A percentile compares a stretch with the other conserved stretches of the same genome.
These are phyloP conservation scores for Manis crassicaudata DNA, from an alignment of 2,797 vertebrate genomes.

Conservation along the genomic window DNA sequence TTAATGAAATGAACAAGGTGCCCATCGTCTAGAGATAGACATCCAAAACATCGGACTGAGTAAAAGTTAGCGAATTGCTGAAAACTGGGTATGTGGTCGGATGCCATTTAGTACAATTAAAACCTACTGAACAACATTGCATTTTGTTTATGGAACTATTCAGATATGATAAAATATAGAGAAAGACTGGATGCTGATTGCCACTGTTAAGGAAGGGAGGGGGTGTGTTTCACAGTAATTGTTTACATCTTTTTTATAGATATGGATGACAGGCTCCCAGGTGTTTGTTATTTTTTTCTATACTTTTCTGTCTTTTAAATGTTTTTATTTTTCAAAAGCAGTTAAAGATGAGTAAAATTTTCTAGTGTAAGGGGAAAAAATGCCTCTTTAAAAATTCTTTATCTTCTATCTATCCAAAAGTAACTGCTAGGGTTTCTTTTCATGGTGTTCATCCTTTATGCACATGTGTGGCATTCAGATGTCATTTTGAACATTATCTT, in stretches of 20 bases:
- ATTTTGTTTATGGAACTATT: rapidly evolving
- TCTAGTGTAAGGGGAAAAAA: not conserved
- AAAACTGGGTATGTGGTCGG: not conserved
- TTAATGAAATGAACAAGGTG: not conserved
- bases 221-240: not conserved
- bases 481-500: not conserved
- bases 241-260: too few relatives aligned
- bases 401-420: not conserved
- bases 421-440: not conserved
- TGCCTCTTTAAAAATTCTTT: not conserved
- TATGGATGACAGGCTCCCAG: not conserved
- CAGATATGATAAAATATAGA: not conserved
- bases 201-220: not conserved
- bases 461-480: not conserved
- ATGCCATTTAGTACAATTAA: not conserved
- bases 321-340: not conserved
- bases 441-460: not conserved
- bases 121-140: too few relatives aligned
- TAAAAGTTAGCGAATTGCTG: not conserved
- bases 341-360: not conserved
- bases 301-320: not conserved
- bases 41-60: not conserved
- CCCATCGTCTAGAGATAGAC: not conserved
- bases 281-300: not conserved
- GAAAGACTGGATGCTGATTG: rapidly evolving